Evolutionary conservation across 2,888 invertebrate genomes (phyloP).

Genomic region (Agrotis ipsilon): DNA sequence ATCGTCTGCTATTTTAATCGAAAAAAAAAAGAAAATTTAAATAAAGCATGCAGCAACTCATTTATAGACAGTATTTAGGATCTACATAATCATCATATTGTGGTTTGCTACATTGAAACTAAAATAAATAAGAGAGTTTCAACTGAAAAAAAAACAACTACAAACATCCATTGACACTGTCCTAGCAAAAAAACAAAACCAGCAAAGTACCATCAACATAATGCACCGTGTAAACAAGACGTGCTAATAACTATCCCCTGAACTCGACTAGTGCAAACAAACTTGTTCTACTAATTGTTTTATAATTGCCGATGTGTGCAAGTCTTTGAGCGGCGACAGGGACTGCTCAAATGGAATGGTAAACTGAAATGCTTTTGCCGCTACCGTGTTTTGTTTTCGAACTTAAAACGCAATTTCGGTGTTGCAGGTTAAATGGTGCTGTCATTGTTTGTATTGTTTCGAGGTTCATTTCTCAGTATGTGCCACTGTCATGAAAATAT

Average conservation of each 20-base stretch:
- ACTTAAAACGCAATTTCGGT: constrained; percentile 28
- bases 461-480: no score
- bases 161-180: no score
- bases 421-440: constrained; percentile 3
- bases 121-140: no score
- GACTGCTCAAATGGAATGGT: constrained; percentile 52
- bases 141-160: no score
- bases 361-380: constrained; percentile 33
- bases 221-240: constrained; percentile 48
- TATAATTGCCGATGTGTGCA: constrained; percentile 60
- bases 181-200: background rate
- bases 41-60: no score
- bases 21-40: no score
- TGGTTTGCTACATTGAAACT: no score
- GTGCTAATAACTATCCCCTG: constrained; percentile 62
- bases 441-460: no score
- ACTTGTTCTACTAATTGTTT: constrained; percentile 54
- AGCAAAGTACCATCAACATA: constrained; percentile 20
- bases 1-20: no score
- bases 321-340: constrained; percentile 44
- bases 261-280: constrained; percentile 54
- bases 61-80: no score
- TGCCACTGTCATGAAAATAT: no score
- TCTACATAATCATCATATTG: no score
- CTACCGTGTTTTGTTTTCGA: constrained; percentile 40